Conservation (phyloP, 2,797 vertebrate species). For the Tolypeutes matacus region DNA sequence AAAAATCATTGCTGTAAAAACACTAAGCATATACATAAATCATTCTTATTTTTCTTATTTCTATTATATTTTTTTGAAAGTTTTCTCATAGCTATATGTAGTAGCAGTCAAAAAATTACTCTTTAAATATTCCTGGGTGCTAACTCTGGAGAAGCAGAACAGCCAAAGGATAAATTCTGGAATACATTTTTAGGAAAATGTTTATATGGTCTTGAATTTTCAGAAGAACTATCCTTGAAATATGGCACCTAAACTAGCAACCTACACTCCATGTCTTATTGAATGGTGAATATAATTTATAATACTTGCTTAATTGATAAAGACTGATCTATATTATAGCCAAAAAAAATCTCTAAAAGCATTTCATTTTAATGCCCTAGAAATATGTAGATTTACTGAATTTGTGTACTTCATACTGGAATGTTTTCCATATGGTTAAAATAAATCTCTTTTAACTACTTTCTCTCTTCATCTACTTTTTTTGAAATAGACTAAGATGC, state of each 20-base stretch:
- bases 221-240: slow-evolving; percentile 4
- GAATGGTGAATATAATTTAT: background rate
- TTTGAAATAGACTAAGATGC: slow-evolving; percentile 93
- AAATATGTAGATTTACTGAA: background rate
- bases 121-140: background rate
- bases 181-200: background rate
- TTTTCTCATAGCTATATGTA: background rate
- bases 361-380: background rate
- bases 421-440: background rate
- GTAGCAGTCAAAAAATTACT: background rate
- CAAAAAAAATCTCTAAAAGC: background rate
- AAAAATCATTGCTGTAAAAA: background rate
- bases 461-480: slow-evolving; percentile 7
- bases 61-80: background rate
- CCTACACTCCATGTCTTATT: background rate
- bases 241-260: background rate
- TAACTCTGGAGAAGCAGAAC: background rate
- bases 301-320: background rate
- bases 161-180: background rate
- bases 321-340: background rate
- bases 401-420: background rate
- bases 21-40: background rate
- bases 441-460: background rate
- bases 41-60: background rate
- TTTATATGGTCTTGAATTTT: slow-evolving; percentile 53